These are phyloP conservation scores for Athalia cordata DNA, from an alignment of 2,888 invertebrate species.

Conservation along the genomic window DNA sequence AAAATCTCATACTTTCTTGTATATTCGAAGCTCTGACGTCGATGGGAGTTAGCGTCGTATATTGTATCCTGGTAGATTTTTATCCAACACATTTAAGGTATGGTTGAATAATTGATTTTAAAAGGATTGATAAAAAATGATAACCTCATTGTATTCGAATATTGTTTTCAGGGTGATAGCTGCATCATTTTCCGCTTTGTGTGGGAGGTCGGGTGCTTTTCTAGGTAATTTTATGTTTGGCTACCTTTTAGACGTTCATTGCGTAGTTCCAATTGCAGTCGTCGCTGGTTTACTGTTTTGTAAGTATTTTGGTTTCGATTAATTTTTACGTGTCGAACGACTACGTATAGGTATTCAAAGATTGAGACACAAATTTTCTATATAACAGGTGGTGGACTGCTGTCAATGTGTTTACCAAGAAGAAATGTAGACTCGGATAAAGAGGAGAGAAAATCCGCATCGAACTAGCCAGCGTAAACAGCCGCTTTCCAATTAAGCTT, in stretches of 20 bases:
- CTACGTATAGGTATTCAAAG: not conserved
- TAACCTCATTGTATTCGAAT: conserved; percentile 13
- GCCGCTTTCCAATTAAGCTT: not conserved
- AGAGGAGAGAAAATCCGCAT: not conserved
- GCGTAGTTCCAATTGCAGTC: conserved; percentile 81
- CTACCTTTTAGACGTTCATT: conserved; percentile 86
- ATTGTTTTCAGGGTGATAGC: conserved; percentile 81
- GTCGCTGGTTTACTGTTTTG: conserved; percentile 83
- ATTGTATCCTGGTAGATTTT: conserved; percentile 85
- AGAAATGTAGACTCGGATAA: conserved; percentile 30
- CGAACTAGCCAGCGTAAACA: not conserved
- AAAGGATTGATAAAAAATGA: conserved; percentile 39
- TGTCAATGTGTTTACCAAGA: conserved; percentile 81
- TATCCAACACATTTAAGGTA: conserved; percentile 89
- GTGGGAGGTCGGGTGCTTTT: conserved; percentile 84
- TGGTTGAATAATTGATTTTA: not conserved
- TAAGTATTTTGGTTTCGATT: conserved; percentile 73
- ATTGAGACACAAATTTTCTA: conserved; percentile 53
- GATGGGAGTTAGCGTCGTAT: conserved; percentile 85
- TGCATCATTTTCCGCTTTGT: conserved; percentile 83
- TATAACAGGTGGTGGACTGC: conserved; percentile 80
- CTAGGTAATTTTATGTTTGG: conserved; percentile 85
- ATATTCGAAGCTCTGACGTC: conserved; percentile 87
- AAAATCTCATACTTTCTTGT: conserved; percentile 85
- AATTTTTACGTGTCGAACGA: conserved; percentile 5